Conservation (phyloP, 2,888 invertebrate genomes). For the Caradrina clavipalpis region DNA sequence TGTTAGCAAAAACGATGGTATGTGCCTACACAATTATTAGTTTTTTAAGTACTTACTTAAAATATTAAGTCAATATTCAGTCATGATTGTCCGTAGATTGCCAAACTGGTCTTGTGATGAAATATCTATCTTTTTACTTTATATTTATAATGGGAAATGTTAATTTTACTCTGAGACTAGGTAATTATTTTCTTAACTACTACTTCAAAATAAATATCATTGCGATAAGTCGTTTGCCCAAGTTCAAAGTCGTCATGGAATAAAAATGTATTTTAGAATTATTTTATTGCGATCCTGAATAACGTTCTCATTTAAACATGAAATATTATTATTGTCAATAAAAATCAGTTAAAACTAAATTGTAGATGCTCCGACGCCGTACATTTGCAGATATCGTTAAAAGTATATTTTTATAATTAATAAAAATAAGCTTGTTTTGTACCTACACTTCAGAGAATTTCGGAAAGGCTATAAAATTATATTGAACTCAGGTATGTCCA, state of each 20-base stretch:
- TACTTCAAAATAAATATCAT: conserved; percentile 50
- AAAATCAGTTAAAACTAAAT: conserved; percentile 53
- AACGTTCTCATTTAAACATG: conserved; percentile 57
- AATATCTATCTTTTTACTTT: too few relatives aligned
- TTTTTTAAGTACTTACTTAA: not conserved
- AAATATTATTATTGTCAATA: conserved; percentile 65
- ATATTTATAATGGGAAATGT: too few relatives aligned
- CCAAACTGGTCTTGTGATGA: not conserved
- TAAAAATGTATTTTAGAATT: conserved; percentile 57
- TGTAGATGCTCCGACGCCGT: conserved; percentile 33
- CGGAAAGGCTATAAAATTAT: conserved; percentile 52
- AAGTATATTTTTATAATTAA: conserved; percentile 19
- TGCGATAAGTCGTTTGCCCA: conserved; percentile 38
- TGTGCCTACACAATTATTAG: not conserved
- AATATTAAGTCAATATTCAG: not conserved
- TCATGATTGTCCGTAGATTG: not conserved
- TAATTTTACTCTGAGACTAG: not conserved
- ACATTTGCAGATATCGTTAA: conserved; percentile 5
- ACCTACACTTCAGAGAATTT: conserved; percentile 13
- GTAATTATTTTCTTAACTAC: not conserved
- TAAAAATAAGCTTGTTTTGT: conserved; percentile 11
- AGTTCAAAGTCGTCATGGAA: conserved; percentile 55
- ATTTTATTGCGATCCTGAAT: conserved; percentile 54
- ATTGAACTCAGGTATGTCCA: not conserved
- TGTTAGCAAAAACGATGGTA: conserved; percentile 14